These are phyloP conservation scores for Otolemur crassicaudatus DNA, from an alignment of 2,797 vertebrate species.

Conservation along the genomic window DNA sequence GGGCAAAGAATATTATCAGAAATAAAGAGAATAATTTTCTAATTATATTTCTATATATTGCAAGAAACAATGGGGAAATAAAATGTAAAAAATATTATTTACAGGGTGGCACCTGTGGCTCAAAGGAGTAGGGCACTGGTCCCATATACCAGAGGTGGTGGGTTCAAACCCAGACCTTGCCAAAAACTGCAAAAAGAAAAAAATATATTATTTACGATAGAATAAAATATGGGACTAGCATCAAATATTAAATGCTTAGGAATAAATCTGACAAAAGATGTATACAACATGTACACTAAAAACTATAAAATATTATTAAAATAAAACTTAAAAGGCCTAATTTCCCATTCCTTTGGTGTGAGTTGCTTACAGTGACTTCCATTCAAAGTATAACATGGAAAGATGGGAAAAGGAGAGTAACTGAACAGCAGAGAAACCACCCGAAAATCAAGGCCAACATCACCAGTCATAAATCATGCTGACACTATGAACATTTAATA, in stretches of 20 bases:
- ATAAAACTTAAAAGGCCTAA: background rate
- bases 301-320: background rate
- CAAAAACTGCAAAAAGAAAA: too few relatives aligned
- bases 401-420: background rate
- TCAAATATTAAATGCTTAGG: background rate
- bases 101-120: too few relatives aligned
- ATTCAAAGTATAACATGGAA: background rate
- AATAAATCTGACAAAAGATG: background rate
- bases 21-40: constrained; percentile 12
- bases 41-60: background rate
- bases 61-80: background rate
- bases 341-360: background rate
- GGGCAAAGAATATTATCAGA: constrained; percentile 13
- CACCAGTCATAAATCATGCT: background rate
- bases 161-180: too few relatives aligned
- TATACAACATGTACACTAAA: background rate
- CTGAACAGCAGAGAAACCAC: background rate
- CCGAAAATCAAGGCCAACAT: background rate
- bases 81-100: background rate
- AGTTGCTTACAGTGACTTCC: background rate
- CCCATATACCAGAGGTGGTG: too few relatives aligned
- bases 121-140: too few relatives aligned
- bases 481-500: background rate
- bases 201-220: background rate
- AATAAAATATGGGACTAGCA: background rate